Percentiles rank a stretch among this genome's conserved stretches.
Conservation (phyloP, 2,888 invertebrate genomes). For the Cantharis rustica region DNA sequence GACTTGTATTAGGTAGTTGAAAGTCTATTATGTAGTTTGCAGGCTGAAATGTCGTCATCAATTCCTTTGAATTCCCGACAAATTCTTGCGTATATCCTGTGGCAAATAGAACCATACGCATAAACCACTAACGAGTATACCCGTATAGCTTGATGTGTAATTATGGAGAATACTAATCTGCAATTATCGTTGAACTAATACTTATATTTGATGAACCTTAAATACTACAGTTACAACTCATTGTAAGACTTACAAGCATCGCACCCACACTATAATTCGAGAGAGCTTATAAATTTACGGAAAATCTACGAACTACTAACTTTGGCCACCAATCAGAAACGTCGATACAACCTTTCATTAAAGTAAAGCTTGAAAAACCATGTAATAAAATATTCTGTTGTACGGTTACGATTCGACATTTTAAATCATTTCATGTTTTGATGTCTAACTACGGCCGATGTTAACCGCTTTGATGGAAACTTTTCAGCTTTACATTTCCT, state of each 20-base stretch:
- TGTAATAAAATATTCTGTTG: background rate
- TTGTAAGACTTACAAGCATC: background rate
- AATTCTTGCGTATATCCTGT: slow-evolving; percentile 10
- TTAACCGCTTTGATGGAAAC: background rate
- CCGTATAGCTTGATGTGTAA: background rate
- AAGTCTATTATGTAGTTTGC: background rate
- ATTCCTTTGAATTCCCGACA: slow-evolving; percentile 6
- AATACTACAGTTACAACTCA: background rate
- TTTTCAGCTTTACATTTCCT: background rate
- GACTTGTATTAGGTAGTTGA: background rate
- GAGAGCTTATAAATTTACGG: background rate
- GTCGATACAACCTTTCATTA: background rate
- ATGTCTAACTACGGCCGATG: background rate
- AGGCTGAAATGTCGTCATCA: background rate
- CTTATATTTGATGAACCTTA: background rate
- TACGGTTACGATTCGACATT: background rate
- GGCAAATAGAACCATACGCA: background rate
- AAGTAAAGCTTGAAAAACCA: background rate
- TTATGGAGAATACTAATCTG: background rate
- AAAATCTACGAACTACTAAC: background rate
- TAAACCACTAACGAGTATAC: slow-evolving; percentile 2
- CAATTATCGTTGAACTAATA: background rate
- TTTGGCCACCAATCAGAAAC: background rate
- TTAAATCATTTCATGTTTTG: background rate
- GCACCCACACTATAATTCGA: background rate